phyloP scores from a whole-genome alignment of 1,140 invertebrate genomes.

The Drosophila takahashii region DNA sequence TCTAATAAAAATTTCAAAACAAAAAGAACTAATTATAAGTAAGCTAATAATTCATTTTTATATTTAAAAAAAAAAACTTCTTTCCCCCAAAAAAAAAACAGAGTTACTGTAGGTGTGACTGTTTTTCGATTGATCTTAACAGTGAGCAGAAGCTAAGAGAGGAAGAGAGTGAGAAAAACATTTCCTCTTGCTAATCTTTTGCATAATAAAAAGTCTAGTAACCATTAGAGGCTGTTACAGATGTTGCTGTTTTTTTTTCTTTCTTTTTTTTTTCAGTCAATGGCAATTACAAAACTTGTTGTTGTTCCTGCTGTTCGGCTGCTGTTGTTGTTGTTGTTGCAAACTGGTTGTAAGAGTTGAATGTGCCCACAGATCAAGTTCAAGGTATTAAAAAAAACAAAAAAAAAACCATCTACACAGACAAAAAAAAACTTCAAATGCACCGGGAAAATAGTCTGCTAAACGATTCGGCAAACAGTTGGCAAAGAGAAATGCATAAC shows the following conservation, averaged over 20 bases:
- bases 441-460: conserved; percentile 41
- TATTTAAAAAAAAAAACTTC: background rate
- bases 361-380: conserved; percentile 73
- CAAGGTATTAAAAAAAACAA: conserved; percentile 58
- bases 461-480: conserved; percentile 48
- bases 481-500: conserved; percentile 75
- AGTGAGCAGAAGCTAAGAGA: conserved; percentile 6
- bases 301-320: conserved; percentile 19
- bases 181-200: conserved; percentile 67
- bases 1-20: too few relatives aligned
- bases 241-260: conserved; percentile 13
- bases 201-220: conserved; percentile 59
- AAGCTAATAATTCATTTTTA: too few relatives aligned
- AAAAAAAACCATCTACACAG: background rate
- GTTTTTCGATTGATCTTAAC: conserved; percentile 2
- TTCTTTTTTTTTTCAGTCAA: conserved; percentile 20
- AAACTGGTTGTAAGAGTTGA: conserved; percentile 76
- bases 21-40: too few relatives aligned
- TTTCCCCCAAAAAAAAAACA: background rate
- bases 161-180: conserved; percentile 8
- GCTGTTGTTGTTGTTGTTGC: conserved; percentile 40
- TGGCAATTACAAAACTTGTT: conserved; percentile 71
- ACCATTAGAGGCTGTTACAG: conserved; percentile 4
- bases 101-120: conserved; percentile 4
- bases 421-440: conserved; percentile 1